phyloP scores from a whole-genome alignment of 2,888 invertebrate species.

The Sympetrum striolatum region DNA sequence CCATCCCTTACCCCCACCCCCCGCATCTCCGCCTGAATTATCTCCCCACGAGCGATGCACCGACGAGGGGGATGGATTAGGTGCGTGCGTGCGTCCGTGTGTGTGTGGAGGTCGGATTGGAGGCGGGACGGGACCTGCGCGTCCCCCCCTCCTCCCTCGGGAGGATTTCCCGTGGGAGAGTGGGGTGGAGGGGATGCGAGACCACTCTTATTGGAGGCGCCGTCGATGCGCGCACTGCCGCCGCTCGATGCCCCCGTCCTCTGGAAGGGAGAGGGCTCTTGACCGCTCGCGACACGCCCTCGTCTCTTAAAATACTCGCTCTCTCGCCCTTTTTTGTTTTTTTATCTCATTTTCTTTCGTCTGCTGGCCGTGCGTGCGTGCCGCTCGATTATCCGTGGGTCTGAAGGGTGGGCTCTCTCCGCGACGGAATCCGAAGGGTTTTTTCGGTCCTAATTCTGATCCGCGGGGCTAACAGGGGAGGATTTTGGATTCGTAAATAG shows the following conservation, averaged over 20 bases:
- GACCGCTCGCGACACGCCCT: background rate
- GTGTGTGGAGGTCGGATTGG: conserved; percentile 2
- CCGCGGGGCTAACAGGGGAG: too few relatives aligned
- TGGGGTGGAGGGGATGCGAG: background rate
- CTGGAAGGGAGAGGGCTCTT: conserved; percentile 1
- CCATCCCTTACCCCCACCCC: too few relatives aligned
- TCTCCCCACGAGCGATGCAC: background rate
- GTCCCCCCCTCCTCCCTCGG: conserved; percentile 3
- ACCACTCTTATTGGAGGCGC: conserved; percentile 33
- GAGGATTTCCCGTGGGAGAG: background rate
- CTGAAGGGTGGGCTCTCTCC: background rate
- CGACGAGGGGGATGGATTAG: background rate
- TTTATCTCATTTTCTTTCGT: background rate
- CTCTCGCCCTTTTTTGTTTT: background rate
- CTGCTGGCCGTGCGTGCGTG: background rate
- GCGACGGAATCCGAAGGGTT: too few relatives aligned
- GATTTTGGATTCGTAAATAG: too few relatives aligned
- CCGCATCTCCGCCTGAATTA: background rate
- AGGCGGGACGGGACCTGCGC: conserved; percentile 33
- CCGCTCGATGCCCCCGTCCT: background rate
- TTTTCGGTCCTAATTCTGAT: too few relatives aligned
- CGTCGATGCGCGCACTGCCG: background rate
- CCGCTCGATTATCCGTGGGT: background rate
- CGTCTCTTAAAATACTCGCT: background rate
- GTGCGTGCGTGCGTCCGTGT: background rate